These are phyloP conservation scores for Apamea crenata DNA, from an alignment of 2,888 invertebrate genomes.

Conservation along the genomic window DNA sequence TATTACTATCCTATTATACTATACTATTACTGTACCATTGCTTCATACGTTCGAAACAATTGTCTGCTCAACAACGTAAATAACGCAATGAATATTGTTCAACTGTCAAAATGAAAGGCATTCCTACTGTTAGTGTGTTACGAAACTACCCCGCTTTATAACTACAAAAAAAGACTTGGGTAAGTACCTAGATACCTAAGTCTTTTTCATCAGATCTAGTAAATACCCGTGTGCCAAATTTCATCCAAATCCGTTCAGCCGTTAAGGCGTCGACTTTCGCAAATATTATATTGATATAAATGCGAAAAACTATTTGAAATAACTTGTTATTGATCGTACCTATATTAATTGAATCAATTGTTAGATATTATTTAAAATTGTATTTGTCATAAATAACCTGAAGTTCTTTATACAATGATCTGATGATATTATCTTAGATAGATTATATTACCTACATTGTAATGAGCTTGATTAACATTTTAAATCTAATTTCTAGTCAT, in stretches of 20 bases:
- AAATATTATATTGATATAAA: neutral
- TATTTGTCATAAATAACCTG: no score
- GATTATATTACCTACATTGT: neutral
- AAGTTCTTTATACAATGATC: no score
- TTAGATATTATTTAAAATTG: no score
- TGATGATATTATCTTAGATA: neutral
- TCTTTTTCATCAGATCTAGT: neutral
- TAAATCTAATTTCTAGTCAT: conserved; percentile 13
- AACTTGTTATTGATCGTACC: neutral
- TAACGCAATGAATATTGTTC: neutral
- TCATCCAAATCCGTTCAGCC: neutral
- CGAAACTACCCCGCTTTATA: neutral
- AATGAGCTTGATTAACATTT: neutral
- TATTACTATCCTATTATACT: no score
- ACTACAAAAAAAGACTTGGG: neutral
- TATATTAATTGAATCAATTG: neutral
- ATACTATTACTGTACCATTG: no score
- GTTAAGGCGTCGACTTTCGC: neutral
- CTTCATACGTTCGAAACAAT: no score
- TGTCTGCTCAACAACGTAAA: neutral
- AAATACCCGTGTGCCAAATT: neutral
- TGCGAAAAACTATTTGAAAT: neutral
- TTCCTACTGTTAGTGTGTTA: neutral
- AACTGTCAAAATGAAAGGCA: neutral
- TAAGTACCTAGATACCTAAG: neutral